These are phyloP conservation scores for Eucera pruinosa DNA, from an alignment of 2,888 invertebrate genomes.

Conservation along the genomic window DNA sequence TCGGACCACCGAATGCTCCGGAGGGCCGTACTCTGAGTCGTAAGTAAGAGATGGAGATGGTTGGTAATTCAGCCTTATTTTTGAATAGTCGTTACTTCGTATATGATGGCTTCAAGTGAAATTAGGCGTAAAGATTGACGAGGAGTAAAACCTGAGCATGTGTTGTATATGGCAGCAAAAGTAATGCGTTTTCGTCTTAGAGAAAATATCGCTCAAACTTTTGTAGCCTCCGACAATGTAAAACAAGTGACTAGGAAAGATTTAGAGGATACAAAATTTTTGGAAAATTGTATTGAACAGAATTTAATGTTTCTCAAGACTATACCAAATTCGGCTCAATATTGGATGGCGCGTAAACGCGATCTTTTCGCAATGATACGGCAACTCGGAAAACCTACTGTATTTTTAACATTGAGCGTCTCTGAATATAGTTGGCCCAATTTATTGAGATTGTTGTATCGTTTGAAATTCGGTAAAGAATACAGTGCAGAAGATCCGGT, in stretches of 20 bases:
- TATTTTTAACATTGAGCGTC: background rate
- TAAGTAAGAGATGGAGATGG: too few relatives aligned
- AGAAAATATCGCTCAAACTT: background rate
- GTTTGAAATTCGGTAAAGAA: background rate
- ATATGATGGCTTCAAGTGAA: background rate
- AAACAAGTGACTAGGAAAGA: background rate
- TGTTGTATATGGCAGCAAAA: background rate
- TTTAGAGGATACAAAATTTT: background rate
- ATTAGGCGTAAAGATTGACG: background rate
- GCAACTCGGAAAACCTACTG: background rate
- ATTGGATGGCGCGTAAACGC: background rate
- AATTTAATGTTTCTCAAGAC: background rate
- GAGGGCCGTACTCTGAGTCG: too few relatives aligned
- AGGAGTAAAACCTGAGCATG: background rate
- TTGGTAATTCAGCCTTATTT: too few relatives aligned
- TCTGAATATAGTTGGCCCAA: background rate
- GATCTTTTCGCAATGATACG: slow-evolving; percentile 6
- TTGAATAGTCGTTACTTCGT: background rate
- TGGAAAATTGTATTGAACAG: background rate
- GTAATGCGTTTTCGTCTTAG: background rate
- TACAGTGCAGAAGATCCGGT: background rate
- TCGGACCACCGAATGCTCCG: too few relatives aligned
- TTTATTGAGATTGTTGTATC: background rate
- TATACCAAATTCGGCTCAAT: background rate
- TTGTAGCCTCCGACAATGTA: background rate